Conservation (phyloP, 2,797 vertebrate genomes). For the Harpagifer antarcticus region DNA sequence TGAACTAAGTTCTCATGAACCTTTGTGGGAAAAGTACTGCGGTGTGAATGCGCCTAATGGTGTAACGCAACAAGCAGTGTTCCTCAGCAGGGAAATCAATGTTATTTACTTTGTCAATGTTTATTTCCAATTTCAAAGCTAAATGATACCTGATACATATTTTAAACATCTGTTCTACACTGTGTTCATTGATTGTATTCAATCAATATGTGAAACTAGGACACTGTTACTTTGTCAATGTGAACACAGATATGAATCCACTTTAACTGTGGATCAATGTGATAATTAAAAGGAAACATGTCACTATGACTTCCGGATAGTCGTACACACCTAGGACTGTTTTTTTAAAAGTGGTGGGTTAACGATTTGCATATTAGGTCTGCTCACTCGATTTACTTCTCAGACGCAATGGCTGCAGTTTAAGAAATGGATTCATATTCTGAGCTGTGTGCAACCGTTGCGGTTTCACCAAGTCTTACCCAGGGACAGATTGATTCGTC, state of each 20-base stretch:
- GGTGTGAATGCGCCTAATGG: too few species aligned
- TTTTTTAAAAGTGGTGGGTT: constrained; percentile 17
- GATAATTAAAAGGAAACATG: constrained; percentile 39
- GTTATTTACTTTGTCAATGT: too few species aligned
- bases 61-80: neutral
- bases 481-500: constrained; percentile 9
- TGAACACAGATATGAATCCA: constrained; percentile 46
- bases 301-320: constrained; percentile 43
- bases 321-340: constrained; percentile 16
- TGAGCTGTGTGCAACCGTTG: constrained; percentile 11
- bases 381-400: constrained; percentile 35
- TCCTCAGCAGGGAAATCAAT: constrained; percentile 3
- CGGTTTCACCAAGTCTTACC: constrained; percentile 33
- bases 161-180: constrained; percentile 44
- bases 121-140: neutral
- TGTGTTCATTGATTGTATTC: constrained; percentile 33
- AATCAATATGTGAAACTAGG: constrained; percentile 49
- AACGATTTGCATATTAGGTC: constrained; percentile 46
- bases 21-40: too few species aligned
- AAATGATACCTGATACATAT: constrained; percentile 44
- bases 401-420: constrained; percentile 16
- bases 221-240: constrained; percentile 41
- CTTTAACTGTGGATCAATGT: constrained; percentile 51
- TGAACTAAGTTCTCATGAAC: too few species aligned
- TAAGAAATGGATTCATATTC: constrained; percentile 47